These are phyloP conservation scores for Apodemus agrarius DNA, from an alignment of 2,797 vertebrate genomes.

Conservation along the genomic window DNA sequence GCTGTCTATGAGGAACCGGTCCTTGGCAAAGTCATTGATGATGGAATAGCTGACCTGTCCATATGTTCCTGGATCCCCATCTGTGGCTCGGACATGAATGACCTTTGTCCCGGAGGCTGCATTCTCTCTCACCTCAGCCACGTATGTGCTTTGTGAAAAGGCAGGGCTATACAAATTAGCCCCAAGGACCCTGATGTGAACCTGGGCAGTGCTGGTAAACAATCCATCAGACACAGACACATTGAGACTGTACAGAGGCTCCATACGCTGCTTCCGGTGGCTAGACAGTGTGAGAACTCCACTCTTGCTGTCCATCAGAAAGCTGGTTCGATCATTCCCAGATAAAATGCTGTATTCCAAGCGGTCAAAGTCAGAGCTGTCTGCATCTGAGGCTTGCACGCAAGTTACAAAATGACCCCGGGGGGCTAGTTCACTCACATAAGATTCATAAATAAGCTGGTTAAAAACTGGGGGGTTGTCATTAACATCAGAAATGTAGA, in stretches of 20 bases:
- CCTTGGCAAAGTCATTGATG: slow-evolving; percentile 94
- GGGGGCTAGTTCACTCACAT: slow-evolving; percentile 96
- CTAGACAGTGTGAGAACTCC: slow-evolving; percentile 94
- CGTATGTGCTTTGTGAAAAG: slow-evolving; percentile 93
- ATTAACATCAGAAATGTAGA: slow-evolving; percentile 95
- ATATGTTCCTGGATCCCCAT: slow-evolving; percentile 93
- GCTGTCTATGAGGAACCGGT: slow-evolving; percentile 93
- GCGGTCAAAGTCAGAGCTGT: slow-evolving; percentile 94
- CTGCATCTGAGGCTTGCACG: slow-evolving; percentile 96
- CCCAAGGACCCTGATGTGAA: slow-evolving; percentile 93
- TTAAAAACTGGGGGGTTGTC: slow-evolving; percentile 98
- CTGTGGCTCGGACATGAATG: slow-evolving; percentile 93
- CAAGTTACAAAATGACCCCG: slow-evolving; percentile 97
- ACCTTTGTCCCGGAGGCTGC: slow-evolving; percentile 93
- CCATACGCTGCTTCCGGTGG: slow-evolving; percentile 95
- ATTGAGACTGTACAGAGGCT: slow-evolving; percentile 94
- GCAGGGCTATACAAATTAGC: slow-evolving; percentile 95
- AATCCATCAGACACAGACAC: slow-evolving; percentile 97
- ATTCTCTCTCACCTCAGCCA: slow-evolving; percentile 95
- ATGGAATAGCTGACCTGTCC: slow-evolving; percentile 93
- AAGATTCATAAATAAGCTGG: slow-evolving; percentile 97
- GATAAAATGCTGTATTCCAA: slow-evolving; percentile 96
- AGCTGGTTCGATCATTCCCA: slow-evolving; percentile 95
- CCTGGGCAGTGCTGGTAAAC: slow-evolving; percentile 97
- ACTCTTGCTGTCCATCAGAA: slow-evolving; percentile 93